phyloP scores from a whole-genome alignment of 2,888 invertebrate genomes.

The Neocrepidodera transversa region DNA sequence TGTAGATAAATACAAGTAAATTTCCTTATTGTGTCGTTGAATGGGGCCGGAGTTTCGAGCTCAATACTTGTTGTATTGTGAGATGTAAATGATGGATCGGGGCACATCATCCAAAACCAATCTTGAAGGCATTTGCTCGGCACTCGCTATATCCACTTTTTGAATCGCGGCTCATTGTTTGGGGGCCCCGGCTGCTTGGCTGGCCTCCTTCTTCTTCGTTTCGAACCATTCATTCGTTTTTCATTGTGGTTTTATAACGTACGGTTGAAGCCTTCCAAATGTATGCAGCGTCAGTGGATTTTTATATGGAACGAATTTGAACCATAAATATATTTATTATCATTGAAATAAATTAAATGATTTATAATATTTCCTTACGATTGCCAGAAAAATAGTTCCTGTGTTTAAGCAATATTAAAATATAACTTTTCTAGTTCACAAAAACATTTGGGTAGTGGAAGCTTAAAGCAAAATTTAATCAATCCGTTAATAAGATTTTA shows the following conservation, averaged over 20 bases:
- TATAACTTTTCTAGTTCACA: no score
- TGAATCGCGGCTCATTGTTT: slow-evolving; percentile 39
- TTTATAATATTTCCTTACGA: no score
- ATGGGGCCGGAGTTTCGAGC: slow-evolving; percentile 37
- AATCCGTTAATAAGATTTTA: no score
- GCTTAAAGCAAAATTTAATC: no score
- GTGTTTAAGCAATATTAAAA: no score
- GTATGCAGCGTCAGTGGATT: not conserved
- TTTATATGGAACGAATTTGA: not conserved
- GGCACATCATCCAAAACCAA: slow-evolving; percentile 45
- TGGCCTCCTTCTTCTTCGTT: slow-evolving; percentile 28
- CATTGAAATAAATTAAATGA: no score
- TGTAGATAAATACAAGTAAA: slow-evolving; percentile 46
- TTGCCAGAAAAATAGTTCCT: no score
- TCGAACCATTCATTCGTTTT: slow-evolving; percentile 32
- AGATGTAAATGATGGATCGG: slow-evolving; percentile 46
- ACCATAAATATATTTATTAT: no score
- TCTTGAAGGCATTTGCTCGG: slow-evolving; percentile 44
- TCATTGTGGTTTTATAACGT: slow-evolving; percentile 32
- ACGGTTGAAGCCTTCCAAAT: slow-evolving; percentile 8
- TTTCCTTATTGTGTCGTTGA: slow-evolving; percentile 43
- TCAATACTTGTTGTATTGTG: slow-evolving; percentile 41
- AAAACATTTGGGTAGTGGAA: no score
- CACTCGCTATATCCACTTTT: slow-evolving; percentile 39
- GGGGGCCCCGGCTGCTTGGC: slow-evolving; percentile 26